Percentiles rank a stretch among this genome's conserved stretches.
These are phyloP conservation scores for Drymonia ruficornis DNA, from an alignment of 2,888 invertebrate species.

Conservation along the genomic window DNA sequence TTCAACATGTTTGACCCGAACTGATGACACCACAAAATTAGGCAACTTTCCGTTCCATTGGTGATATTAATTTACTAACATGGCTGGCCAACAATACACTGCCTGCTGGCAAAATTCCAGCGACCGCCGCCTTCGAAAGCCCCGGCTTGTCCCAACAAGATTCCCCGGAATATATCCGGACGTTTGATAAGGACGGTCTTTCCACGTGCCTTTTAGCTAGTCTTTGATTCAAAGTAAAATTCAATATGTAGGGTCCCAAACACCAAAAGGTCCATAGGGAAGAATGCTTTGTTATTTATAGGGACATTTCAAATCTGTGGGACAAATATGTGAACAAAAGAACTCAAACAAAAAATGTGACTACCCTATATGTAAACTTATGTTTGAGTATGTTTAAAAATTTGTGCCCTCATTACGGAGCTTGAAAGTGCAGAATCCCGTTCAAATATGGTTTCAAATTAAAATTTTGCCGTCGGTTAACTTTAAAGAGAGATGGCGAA, in stretches of 20 bases:
- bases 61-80: slow-evolving; percentile 77
- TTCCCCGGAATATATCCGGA: slow-evolving; percentile 56
- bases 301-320: background rate
- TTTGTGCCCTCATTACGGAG: slow-evolving; percentile 6
- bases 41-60: slow-evolving; percentile 57
- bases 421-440: slow-evolving; percentile 7
- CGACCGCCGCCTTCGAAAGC: slow-evolving; percentile 48
- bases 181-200: slow-evolving; percentile 56
- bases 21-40: slow-evolving; percentile 18
- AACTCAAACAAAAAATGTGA: background rate
- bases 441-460: slow-evolving; percentile 11
- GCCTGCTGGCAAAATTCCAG: slow-evolving; percentile 71
- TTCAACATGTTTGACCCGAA: slow-evolving; percentile 2
- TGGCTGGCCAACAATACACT: slow-evolving; percentile 67
- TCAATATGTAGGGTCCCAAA: slow-evolving; percentile 25
- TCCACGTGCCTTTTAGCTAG: slow-evolving; percentile 32
- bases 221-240: slow-evolving; percentile 37
- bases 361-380: background rate
- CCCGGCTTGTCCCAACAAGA: slow-evolving; percentile 43
- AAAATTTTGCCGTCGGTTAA: slow-evolving; percentile 25
- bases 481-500: slow-evolving; percentile 38
- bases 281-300: slow-evolving; percentile 33
- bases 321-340: background rate
- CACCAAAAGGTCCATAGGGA: slow-evolving; percentile 19
- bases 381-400: slow-evolving; percentile 1